Conservation (phyloP, 2,113 vertebrate species). For the Odontophorus gujanensis region DNA sequence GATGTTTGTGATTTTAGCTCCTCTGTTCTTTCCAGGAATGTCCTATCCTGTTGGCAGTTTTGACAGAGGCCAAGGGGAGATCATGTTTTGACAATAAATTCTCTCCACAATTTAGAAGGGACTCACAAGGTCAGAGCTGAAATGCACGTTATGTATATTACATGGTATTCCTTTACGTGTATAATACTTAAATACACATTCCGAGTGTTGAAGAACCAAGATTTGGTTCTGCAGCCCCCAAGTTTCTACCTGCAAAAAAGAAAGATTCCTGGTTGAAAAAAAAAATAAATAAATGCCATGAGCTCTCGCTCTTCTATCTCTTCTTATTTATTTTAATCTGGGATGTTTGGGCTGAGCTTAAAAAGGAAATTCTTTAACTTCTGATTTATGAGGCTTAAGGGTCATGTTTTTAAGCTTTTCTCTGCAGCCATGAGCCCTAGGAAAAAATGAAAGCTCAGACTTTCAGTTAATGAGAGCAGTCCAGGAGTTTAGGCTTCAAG, state of each 20-base stretch:
- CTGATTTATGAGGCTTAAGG: conserved; percentile 58
- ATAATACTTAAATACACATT: not conserved
- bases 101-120: not conserved
- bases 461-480: conserved; percentile 36
- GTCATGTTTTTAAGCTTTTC: conserved; percentile 48
- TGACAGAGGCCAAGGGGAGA: conserved; percentile 42
- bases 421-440: conserved; percentile 30
- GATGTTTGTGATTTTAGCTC: conserved; percentile 8
- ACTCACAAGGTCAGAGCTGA: conserved; percentile 16
- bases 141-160: not conserved
- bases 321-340: not conserved
- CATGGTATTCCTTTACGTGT: not conserved
- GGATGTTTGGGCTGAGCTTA: conserved; percentile 39
- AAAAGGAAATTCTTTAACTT: conserved; percentile 54
- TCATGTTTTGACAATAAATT: conserved; percentile 8
- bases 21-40: not conserved
- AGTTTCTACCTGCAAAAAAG: not conserved
- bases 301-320: not conserved
- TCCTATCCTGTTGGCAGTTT: not conserved
- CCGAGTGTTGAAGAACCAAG: not conserved
- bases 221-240: not conserved
- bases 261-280: conserved; percentile 5
- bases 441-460: conserved; percentile 52
- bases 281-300: not conserved
- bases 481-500: conserved; percentile 5